Base-by-base conservation (phyloP, 1,140 invertebrate species). In the Nylanderia fulva region DNA sequence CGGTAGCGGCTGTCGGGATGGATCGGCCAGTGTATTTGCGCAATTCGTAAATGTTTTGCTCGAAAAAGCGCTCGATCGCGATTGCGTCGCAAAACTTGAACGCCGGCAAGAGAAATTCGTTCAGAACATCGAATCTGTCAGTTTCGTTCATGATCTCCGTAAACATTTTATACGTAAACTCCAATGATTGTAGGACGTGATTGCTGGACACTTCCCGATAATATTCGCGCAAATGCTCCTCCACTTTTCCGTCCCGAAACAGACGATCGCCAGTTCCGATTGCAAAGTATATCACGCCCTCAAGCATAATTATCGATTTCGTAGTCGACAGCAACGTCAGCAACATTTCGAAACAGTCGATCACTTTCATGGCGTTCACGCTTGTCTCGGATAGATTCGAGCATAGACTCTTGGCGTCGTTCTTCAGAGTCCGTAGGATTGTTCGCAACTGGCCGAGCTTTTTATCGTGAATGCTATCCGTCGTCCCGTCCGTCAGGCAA, bases 311-410 rank as follows among this genome's bases (percentile, higher is more conserved):
- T 1, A 86, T 27, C 1, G 94, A 94, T 80, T 91, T 93, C 11
- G 92, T 94, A 0, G 91, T 54, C 13, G 91, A 86, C 6, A 95
- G 60, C 39, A 92, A 71, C 54, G 88, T 86, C 39, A 94, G 69
- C 21, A 95, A 45, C 54, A 79, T 90, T 71, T 93, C 85, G 48
- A 94, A 94, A 39, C 90, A 94, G 8, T 89, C 75, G 0, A 80
- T 75, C 1, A 86, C 66, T 82, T 93, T 90, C 24, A 90, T 69
- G 58, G 72, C 68, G 56, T 90, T 71, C 1, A 87, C n/a, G 29
- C 72, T 86, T 2, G 80, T 74, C 0, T 74, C 33, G 8, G 54
- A 61, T 5, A 89, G 54, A 60, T 85, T 54, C 15, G 66, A 6
- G 9, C 48, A 82, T 2, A 71, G 18, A 0, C 24, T n/a, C 0